These are phyloP conservation scores for Erinaceus europaeus DNA, from an alignment of 2,113 vertebrate genomes.

Conservation along the genomic window DNA sequence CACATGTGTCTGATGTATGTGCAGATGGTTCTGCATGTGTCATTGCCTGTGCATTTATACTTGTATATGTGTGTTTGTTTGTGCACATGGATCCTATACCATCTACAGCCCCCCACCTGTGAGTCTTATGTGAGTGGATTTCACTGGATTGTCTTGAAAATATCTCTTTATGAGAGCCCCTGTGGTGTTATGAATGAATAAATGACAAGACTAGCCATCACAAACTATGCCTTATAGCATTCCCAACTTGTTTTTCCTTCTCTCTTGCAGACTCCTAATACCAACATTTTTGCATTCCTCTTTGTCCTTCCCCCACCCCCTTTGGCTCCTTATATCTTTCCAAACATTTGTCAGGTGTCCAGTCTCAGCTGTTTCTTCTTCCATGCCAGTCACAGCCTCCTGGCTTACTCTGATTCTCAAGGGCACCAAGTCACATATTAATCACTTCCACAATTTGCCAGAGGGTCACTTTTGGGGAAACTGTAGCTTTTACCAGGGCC, in stretches of 20 bases:
- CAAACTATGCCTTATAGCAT: not conserved
- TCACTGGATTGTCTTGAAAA: not conserved
- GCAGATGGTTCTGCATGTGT: rapidly evolving
- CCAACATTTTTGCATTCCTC: not conserved
- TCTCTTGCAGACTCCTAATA: not conserved
- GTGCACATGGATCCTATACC: not conserved
- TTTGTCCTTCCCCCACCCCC: not conserved
- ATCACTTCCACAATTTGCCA: not conserved
- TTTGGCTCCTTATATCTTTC: not conserved
- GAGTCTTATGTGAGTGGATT: not conserved
- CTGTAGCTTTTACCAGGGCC: too few species aligned
- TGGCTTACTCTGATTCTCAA: not conserved
- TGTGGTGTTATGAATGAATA: not conserved
- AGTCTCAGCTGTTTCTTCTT: not conserved
- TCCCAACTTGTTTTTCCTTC: not conserved
- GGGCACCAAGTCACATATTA: not conserved
- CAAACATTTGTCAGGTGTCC: not conserved
- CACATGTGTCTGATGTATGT: not conserved
- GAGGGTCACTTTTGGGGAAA: too few species aligned
- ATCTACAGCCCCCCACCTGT: not conserved
- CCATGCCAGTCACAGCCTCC: not conserved
- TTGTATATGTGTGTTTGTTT: rapidly evolving
- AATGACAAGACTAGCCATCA: not conserved
- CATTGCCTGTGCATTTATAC: rapidly evolving
- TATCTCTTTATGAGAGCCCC: not conserved